Base-by-base conservation (phyloP, 2,113 vertebrate species). In the Xyliphius kryptos region DNA sequence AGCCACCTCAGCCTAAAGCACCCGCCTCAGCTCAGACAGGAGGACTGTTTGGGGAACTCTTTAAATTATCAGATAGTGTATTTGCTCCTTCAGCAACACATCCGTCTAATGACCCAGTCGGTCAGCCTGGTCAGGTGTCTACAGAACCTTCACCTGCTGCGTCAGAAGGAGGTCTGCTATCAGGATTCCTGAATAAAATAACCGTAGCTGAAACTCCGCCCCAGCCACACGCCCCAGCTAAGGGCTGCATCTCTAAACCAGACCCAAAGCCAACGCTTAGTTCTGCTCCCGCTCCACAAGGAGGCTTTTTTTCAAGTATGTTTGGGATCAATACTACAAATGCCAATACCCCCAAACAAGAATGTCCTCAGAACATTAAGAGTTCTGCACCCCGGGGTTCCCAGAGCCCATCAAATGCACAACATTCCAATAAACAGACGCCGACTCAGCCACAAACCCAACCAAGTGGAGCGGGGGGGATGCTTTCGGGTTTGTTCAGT, bases 271-370 rank as follows among this genome's bases (percentile, higher is more conserved):
- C 56, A 50, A 49, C 10, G 2, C 69, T 77, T 12, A 74, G 81
- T 56, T 38, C 63, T 49, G 49, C 70, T 63, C 44, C 67, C 13
- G 15, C 76, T 46, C 77, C 81, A 37, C 81, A 86, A 75, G 77
- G 77, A 52, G 71, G 81, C 14, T 81, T 87, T 46, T 61, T 88
- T 15, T 86, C 85, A 53, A 77, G 81, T 11, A 69, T 90, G 53
- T 89, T 91, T 86, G 79, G 81, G 57, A 88, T 82, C 56, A 77
- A 86, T 68, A 79, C 82, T 63, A 79, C 81, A 68, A 86, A 89
- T 52, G 19, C 69, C 51, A 55, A 63, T 68, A 54, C 74, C 67
- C 17, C 36, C 57, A 82, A 65, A 51, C 61, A 54, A 59, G 17
- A 58, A 7, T 73, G 55, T 17, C 21, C 74, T 43, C 51, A 13